Evolutionary conservation across 2,888 invertebrate genomes (phyloP), one percentile per base, ranked within the genome.

Genomic region (Eugnorisma glareosa): DNA sequence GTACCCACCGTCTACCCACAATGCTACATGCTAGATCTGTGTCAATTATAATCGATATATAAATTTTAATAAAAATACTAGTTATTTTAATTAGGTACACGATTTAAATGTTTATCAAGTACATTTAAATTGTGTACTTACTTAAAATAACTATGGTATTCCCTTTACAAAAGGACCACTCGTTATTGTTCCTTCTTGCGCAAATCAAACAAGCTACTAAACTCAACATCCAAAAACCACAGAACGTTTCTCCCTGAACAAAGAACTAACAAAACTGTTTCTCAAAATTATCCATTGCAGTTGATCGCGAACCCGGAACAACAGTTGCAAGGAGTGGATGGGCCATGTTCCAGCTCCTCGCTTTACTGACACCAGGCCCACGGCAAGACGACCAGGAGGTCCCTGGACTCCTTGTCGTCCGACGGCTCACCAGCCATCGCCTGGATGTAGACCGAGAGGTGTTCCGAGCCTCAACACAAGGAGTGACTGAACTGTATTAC

Each of bases 341-440:
- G 96, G 7, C 96, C 96, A 0, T 96, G 96, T 81, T 95, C 96
- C 72, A 96, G 96, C 86, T 93, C 96, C 0, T 96, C 96, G 79
- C 95, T 96, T 90, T 96, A 96, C 96, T 96, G 96, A 96, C 96
- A 95, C 88, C 92, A 92, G 92, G 93, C 91, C 85, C 92, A 88
- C 79, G 88, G 92, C 84, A 93, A 93, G 89, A 85, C 91, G 86
- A 90, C 90, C 81, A 90, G 91, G 79, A 93, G 94, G 78, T 96
- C 96, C 67, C 89, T 95, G 79, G 95, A 96, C 92, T 95, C 96
- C 82, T 89, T 96, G 83, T 94, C 95, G 79, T 94, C 96, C 18
- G 95, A 95, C 81, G 95, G 95, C 77, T 90, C 94, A 1, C 96
- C 96, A 21, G 93, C 95, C 86, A 92, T 95, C 87, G 96, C 96